Evolutionary conservation across 2,113 vertebrate species (phyloP), one percentile per base, ranked within the genome.

Genomic region (Vidua chalybeata): DNA sequence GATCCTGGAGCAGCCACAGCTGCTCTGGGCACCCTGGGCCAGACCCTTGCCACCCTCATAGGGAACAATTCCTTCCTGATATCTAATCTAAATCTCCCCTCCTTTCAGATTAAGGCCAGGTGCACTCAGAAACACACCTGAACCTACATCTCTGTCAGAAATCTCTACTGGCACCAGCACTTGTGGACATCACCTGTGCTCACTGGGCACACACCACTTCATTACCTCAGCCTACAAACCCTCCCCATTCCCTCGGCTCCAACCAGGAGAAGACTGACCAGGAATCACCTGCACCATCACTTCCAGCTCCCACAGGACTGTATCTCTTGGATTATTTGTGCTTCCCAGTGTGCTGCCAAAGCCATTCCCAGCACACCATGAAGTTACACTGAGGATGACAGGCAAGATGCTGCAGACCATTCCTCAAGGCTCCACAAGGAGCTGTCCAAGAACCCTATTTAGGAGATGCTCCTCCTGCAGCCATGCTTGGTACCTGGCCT

Each of bases 131-230:
- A 93, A 72, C 2, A 2, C 41, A 24, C 62, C 83, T 64, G 67
- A 85, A 41, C 24, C 76, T 43, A 7, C 58, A 48, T 39, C 52
- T 46, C 1, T 6, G 7, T 17, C 75, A 20, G 71, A 68, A 80
- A 73, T 41, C 30, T 80, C 61, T 14, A 55, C 30, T 68, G 28
- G 30, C 26, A 55, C 10, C 83, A 46, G 31, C 22, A 39, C 3
- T 1, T 5, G 3, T 4, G 26, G 49, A 77, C 48, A 20, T 12
- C 62, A 18, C 37, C 24, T 7, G 10, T 5, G 2, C 52, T 24
- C 37, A 2, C 62, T 28, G 7, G 1, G 48, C 37, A 18, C 10
- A 30, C 0, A 2, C 2, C 26, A 7, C 45, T 26, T 15, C 41
- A 10, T 41, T 0, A 23, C 37, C 28, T 39, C 61, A 26, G 1